A percentile compares a stretch with the other conserved stretches of the same genome.
Conservation (phyloP, 2,888 invertebrate genomes). For the Syrphus vitripennis region DNA sequence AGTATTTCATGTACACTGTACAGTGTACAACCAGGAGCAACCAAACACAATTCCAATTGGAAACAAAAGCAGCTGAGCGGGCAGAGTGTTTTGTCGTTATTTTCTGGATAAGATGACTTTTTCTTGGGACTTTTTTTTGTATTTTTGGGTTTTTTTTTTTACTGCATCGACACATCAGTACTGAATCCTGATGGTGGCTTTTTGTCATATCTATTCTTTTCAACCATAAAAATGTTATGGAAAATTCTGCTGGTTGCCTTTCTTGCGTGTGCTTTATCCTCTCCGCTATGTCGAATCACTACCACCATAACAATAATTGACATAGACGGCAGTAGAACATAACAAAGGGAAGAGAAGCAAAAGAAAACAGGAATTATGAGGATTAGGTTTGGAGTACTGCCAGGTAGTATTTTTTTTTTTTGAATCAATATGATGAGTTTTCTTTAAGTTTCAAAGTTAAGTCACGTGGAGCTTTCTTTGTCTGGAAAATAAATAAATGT, state of each 20-base stretch:
- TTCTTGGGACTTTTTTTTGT: constrained; percentile 4
- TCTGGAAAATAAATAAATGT: neutral
- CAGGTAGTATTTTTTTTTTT: constrained; percentile 30
- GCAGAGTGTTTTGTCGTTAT: constrained; percentile 37
- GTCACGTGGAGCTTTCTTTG: neutral
- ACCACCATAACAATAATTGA: constrained; percentile 29
- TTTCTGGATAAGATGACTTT: constrained; percentile 52
- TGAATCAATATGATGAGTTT: neutral
- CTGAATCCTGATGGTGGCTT: neutral
- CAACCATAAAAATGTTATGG: constrained; percentile 51
- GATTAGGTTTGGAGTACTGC: constrained; percentile 40
- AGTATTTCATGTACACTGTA: neutral
- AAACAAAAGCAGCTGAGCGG: constrained; percentile 61
- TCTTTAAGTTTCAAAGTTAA: neutral
- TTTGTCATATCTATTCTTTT: constrained; percentile 15
- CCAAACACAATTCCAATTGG: constrained; percentile 46
- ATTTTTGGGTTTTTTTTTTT: neutral
- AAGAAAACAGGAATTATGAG: constrained; percentile 42
- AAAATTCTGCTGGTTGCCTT: constrained; percentile 52
- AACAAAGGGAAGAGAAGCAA: constrained; percentile 1
- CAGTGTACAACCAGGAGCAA: neutral
- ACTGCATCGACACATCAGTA: constrained; percentile 21
- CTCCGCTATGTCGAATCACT: neutral
- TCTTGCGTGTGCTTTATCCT: constrained; percentile 7
- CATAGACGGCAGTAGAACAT: constrained; percentile 23